Evolutionary conservation across 2,888 invertebrate species (phyloP), one percentile per base, ranked within the genome.

Genomic region (Papilio protenor): DNA sequence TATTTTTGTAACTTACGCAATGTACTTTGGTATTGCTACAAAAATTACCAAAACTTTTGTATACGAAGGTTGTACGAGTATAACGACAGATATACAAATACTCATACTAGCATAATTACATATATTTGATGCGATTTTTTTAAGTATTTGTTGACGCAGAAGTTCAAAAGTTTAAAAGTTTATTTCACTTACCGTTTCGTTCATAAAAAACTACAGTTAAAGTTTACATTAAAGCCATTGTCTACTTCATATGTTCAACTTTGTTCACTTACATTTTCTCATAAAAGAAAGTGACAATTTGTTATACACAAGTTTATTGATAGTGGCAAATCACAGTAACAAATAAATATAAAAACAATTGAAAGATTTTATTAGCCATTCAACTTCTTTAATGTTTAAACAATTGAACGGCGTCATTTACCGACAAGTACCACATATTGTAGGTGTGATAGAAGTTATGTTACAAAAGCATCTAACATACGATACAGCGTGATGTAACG

Each of bases 401-500:
- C 40, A 57, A 14, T 73, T 59, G 52, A 73, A n/a, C 57, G n/a
- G 14, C 33, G 23, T 57, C 21, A 75, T 23, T 66, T 40, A 69
- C 21, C 11, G 21, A 69, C 12, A 70, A 18, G 0, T 23, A 59
- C 47, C 16, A 10, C 12, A 69, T 45, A 18, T 27, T 69, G 57
- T 57, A 73, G 40, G n/a, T 49, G 59, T 66, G 73, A 55, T 75
- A 12, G 71, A 40, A 73, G 40, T 66, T 61, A 76, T 72, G 49
- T 73, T 69, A 76, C 59, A 76, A 76, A 76, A 76, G 33, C 49
- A 59, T 23, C 47, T 49, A 73, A 49, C 69, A 8, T 18, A 61
- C 16, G 14, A 75, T 23, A 47, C 27, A 47, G 16, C 61, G 76
- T 83, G 80, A 82, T 76, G 83, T 80, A 81, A 84, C 72, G 74